phyloP scores from a whole-genome alignment of 2,888 invertebrate species.

The Formica aserva region DNA sequence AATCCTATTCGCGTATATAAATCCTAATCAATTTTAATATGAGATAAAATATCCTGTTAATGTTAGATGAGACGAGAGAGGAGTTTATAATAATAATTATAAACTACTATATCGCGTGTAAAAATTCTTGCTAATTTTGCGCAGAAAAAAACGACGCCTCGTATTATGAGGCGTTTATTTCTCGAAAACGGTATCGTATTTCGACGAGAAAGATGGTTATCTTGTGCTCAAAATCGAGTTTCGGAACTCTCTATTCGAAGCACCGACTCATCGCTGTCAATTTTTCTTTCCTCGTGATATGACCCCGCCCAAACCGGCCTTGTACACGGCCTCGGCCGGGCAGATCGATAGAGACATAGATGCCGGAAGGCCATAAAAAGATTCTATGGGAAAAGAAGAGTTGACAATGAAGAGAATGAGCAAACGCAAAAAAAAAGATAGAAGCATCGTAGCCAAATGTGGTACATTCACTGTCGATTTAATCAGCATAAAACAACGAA shows the following conservation, averaged over 20 bases:
- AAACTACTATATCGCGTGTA: not conserved
- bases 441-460: slow-evolving; percentile 45
- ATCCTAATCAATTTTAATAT: not conserved
- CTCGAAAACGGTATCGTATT: not conserved
- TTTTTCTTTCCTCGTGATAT: slow-evolving; percentile 58
- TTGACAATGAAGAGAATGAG: slow-evolving; percentile 14
- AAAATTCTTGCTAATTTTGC: not conserved
- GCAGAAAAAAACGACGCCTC: not conserved
- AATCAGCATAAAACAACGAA: slow-evolving; percentile 24
- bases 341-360: slow-evolving; percentile 74
- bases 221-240: slow-evolving; percentile 16
- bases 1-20: not conserved
- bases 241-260: not conserved
- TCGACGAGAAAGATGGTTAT: not conserved
- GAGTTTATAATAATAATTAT: too few relatives aligned
- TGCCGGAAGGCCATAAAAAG: slow-evolving; percentile 66
- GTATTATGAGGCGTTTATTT: not conserved
- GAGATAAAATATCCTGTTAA: not conserved
- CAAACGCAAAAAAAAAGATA: slow-evolving; percentile 5
- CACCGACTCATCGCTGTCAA: slow-evolving; percentile 54
- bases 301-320: slow-evolving; percentile 69
- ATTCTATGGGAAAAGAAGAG: slow-evolving; percentile 66
- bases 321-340: slow-evolving; percentile 57
- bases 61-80: not conserved
- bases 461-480: slow-evolving; percentile 48